A percentile compares a stretch with the other conserved stretches of the same genome.
These are phyloP conservation scores for Dipodomys spectabilis DNA, from an alignment of 2,113 vertebrate genomes.

Conservation along the genomic window DNA sequence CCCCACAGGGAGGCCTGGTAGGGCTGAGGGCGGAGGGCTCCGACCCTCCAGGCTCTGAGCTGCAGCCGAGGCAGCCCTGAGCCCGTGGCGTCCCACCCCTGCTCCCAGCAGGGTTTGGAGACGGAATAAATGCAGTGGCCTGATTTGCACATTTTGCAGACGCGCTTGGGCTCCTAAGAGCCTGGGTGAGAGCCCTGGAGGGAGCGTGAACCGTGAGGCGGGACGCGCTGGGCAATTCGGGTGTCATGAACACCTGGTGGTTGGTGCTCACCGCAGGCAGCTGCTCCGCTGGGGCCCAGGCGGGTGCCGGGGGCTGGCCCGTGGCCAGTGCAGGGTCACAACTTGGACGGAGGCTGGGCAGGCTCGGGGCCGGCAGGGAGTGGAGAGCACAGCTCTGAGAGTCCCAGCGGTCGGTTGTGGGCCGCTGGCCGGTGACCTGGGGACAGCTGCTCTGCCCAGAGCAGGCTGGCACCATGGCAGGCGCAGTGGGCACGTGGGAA, in stretches of 20 bases:
- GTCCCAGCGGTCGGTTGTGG: not conserved
- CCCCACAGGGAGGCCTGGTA: not conserved
- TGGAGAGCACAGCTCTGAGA: no score
- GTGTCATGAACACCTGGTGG: conserved; percentile 79
- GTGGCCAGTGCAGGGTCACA: not conserved
- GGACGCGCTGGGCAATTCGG: conserved; percentile 75
- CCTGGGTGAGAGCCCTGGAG: conserved; percentile 78
- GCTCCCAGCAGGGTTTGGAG: not conserved
- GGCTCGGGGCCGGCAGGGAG: no score
- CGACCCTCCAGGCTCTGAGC: not conserved
- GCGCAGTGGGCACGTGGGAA: not conserved
- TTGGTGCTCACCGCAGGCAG: conserved; percentile 71
- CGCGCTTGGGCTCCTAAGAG: conserved; percentile 79
- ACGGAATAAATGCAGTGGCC: conserved; percentile 64
- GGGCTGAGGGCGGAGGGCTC: not conserved
- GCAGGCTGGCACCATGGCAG: not conserved
- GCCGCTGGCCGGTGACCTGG: not conserved
- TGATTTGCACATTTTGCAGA: conserved; percentile 78
- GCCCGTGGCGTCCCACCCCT: not conserved
- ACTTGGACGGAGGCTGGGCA: not conserved
- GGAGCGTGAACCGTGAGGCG: conserved; percentile 66
- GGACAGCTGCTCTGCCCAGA: rapidly evolving
- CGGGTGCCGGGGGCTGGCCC: conserved; percentile 73
- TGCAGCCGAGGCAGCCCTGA: not conserved
- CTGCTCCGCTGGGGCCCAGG: conserved; percentile 73